phyloP scores from a whole-genome alignment of 2,797 vertebrate genomes.

The Emydoidea blandingii region DNA sequence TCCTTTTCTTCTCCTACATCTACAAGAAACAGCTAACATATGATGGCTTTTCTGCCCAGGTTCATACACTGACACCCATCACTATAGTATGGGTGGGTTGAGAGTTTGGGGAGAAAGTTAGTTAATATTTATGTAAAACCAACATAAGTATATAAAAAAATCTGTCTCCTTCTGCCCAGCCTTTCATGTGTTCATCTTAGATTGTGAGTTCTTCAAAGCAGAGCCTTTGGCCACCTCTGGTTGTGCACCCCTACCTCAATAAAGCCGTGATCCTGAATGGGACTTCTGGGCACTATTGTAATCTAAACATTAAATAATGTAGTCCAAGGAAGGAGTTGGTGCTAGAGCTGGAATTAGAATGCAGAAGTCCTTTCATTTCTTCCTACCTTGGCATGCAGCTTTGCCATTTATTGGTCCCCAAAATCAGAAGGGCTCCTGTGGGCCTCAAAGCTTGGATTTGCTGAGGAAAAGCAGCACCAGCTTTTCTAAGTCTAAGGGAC shows the following conservation, averaged over 20 bases:
- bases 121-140: background rate
- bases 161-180: background rate
- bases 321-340: background rate
- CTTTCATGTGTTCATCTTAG: background rate
- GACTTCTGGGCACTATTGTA: background rate
- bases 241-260: background rate
- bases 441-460: background rate
- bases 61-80: background rate
- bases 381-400: background rate
- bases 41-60: background rate
- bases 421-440: background rate
- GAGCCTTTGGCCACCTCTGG: background rate
- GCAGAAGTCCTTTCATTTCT: background rate
- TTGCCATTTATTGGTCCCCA: background rate
- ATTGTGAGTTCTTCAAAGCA: background rate
- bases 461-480: fast-evolving
- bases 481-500: background rate
- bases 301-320: background rate
- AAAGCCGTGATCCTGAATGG: background rate
- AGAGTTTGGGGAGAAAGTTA: background rate
- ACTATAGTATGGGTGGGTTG: background rate
- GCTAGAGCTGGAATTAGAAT: background rate
- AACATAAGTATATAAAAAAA: background rate
- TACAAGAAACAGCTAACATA: background rate
- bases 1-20: background rate